Evolutionary conservation across 2,797 vertebrate genomes (phyloP), one percentile per base, ranked within the genome.

Genomic region (Myotis daubentonii): DNA sequence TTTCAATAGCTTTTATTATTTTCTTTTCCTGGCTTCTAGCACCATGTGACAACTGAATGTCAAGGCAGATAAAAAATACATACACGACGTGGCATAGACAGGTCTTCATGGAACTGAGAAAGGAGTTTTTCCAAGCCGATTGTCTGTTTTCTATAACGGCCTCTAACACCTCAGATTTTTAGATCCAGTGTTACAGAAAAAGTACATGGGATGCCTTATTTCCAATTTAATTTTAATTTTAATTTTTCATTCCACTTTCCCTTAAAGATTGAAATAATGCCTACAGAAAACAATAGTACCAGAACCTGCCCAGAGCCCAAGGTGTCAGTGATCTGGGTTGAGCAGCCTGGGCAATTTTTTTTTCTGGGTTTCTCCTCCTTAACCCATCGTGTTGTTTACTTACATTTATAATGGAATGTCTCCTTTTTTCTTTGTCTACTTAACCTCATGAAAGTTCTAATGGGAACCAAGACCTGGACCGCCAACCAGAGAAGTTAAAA

Each of bases 191-290:
- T 44, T 88, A 89, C 11, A 60, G 17, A 19, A 60, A 86, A 90
- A 33, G 76, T 81, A 66, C 2, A 70, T 1, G 20, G 2, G 8
- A 55, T 51, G 44, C 1, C 6, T 60, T 83, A 72, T 72, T 80
- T 87, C n/a, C 16, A 22, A 47, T 41, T 86, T 49, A 66, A 76
- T 90, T 76, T 92, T 49, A 66, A 76, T 90, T 76, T 92, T 62
- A 72, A 41, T 66, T 86, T 66, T 93, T 6, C 33, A 66, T 91
- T 81, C 33, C 25, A 47, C 13, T 76, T 78, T 75, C 20, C 17
- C 13, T 65, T 87, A 55, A 87, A 88, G 53, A 17, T 76, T 51
- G 75, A 33, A 41, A 28, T 1, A 71, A 36, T 2, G 38, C 11
- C 30, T 16, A 65, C 25, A 47, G 11, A 44, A 90, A 91, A 86